phyloP scores from a whole-genome alignment of 2,113 vertebrate species.

The Pteruthius melanotis region DNA sequence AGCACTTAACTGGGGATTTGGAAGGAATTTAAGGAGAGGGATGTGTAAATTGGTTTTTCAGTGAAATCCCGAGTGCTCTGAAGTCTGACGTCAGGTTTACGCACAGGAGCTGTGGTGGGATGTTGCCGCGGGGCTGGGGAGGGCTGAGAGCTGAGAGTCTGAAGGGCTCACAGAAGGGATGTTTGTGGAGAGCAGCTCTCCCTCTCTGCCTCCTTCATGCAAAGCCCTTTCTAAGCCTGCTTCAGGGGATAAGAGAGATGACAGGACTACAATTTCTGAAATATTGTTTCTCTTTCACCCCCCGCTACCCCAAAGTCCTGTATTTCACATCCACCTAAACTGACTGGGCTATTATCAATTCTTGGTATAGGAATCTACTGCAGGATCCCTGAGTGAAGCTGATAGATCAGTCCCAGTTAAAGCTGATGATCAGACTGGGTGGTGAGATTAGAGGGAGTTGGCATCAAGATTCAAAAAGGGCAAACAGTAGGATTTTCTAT shows the following conservation, averaged over 20 bases:
- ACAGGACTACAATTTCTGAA: background rate
- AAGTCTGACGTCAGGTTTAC: slow-evolving; percentile 31
- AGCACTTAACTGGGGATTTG: slow-evolving; percentile 47
- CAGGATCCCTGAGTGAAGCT: background rate
- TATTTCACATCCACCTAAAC: background rate
- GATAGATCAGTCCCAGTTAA: background rate
- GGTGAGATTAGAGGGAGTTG: background rate
- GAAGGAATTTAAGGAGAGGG: slow-evolving; percentile 42
- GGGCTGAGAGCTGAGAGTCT: background rate
- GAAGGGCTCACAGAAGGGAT: background rate
- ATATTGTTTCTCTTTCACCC: background rate
- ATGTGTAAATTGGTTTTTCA: slow-evolving; percentile 15
- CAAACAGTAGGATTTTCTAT: background rate
- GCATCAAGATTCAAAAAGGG: background rate
- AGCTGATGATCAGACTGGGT: background rate
- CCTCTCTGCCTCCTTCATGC: background rate
- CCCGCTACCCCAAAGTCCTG: rapidly evolving
- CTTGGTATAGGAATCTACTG: background rate
- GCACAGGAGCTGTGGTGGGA: background rate
- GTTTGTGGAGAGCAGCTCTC: background rate
- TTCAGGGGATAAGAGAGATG: background rate
- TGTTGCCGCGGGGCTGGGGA: background rate
- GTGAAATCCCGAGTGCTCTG: background rate
- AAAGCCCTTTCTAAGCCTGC: background rate
- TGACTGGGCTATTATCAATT: background rate